Base-by-base conservation (phyloP, 2,797 vertebrate species). In the Coccyzus lansbergi region DNA sequence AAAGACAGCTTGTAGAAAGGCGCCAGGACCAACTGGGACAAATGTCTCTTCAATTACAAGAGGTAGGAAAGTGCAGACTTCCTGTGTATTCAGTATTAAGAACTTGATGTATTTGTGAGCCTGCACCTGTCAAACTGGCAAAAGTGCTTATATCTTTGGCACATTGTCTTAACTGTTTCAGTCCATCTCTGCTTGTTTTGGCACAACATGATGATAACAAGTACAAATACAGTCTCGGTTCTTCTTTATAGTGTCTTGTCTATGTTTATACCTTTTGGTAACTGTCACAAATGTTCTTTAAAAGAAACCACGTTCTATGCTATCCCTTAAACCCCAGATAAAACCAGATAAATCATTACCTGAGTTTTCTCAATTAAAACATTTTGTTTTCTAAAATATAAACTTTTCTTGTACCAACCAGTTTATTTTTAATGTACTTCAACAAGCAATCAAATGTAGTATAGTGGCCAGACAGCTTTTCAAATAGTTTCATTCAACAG, bases 31-130 rank as follows among this genome's bases (percentile, higher is more conserved):
- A 98, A 38, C 83, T 97, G 95, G 98, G 91, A 56, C 97, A 96
- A 7, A 65, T 98, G 96, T 98, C 98, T 86, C 92, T 98, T 24
- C 97, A 98, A 5, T 97, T 98, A n/a, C 98, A 98, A 97, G 98
- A 99, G 99, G 99, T 99, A 97, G 96, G 95, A 77, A 88, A 85
- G 40, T 17, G 4, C 28, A 33, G 89, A 18, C n/a, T 83, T 87
- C 14, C 26, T 6, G 4, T 67, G 14, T 36, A 6, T 62, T 81
- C 38, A 51, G n/a, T 48, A 42, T 76, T 51, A 49, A 26, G 12
- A 83, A 48, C 2, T 3, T 75, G 14, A 44, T 80, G 29, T 19
- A 19, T 77, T 89, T 87, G 19, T 71, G 46, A 83, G 7, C 46
- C 28, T 55, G 4, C 68, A 58, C 34, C n/a, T 87, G 49, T 87